phyloP scores from a whole-genome alignment of 2,113 vertebrate genomes.

The Gasterosteus nipponicus region DNA sequence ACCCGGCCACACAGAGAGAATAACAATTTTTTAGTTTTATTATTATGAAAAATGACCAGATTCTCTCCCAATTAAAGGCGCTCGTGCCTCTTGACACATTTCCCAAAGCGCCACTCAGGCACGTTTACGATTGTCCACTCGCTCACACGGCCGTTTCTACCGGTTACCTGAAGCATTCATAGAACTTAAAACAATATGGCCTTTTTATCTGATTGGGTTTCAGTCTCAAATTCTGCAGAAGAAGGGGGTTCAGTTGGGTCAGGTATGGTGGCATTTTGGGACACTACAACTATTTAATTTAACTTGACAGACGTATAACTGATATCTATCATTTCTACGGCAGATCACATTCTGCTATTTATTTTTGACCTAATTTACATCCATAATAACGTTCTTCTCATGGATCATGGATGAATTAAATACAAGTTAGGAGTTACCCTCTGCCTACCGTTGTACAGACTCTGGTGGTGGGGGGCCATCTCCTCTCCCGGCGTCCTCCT shows the following conservation, averaged over 20 bases:
- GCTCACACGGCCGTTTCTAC: no score
- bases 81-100: no score
- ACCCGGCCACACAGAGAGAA: no score
- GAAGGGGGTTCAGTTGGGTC: not conserved
- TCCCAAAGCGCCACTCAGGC: no score
- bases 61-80: no score
- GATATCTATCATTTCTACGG: not conserved
- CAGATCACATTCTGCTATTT: not conserved
- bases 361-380: no score
- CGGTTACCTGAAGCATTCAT: no score
- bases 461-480: constrained; percentile 84
- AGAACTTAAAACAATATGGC: not conserved
- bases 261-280: not conserved
- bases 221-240: not conserved
- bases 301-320: not conserved
- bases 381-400: not conserved
- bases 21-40: no score
- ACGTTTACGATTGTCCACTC: no score
- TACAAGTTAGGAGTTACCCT: constrained; percentile 61
- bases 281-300: no score
- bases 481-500: constrained; percentile 87
- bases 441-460: constrained; percentile 91
- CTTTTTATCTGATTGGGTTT: not conserved
- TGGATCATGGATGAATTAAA: constrained; percentile 12
- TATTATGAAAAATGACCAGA: no score